Percentiles rank a stretch among this genome's conserved stretches.
phyloP scores from a whole-genome alignment of 1,140 invertebrate genomes.

The Lethrus apterus region DNA sequence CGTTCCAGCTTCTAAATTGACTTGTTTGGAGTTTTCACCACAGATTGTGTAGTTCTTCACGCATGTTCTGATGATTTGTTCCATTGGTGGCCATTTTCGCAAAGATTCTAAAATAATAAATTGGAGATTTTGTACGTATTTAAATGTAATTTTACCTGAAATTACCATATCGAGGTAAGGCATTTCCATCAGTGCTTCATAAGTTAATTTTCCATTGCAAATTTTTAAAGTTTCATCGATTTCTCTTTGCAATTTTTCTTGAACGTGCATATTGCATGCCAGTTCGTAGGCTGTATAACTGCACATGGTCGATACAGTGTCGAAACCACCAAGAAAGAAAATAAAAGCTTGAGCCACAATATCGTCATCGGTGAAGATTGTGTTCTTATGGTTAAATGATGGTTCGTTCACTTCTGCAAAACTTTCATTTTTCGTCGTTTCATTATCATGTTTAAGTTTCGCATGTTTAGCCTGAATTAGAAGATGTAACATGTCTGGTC shows the following conservation, averaged over 20 bases:
- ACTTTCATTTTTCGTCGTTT: too few relatives aligned
- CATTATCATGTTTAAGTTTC: too few relatives aligned
- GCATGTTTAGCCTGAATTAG: too few relatives aligned
- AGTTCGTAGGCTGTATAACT: slow-evolving; percentile 44
- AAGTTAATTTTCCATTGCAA: slow-evolving; percentile 45
- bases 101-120: slow-evolving; percentile 12
- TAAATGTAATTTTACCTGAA: slow-evolving; percentile 37
- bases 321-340: slow-evolving; percentile 43
- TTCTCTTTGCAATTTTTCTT: slow-evolving; percentile 41
- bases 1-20: not conserved
- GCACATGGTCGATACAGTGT: slow-evolving; percentile 42
- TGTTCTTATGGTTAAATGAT: not conserved
- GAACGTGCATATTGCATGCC: slow-evolving; percentile 41
- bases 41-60: slow-evolving; percentile 41
- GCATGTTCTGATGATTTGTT: slow-evolving; percentile 35
- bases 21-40: slow-evolving; percentile 34
- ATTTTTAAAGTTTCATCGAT: slow-evolving; percentile 40
- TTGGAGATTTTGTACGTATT: not conserved
- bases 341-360: slow-evolving; percentile 17
- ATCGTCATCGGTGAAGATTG: slow-evolving; percentile 11
- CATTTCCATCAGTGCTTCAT: slow-evolving; percentile 49
- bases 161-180: slow-evolving; percentile 29
- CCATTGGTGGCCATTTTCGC: slow-evolving; percentile 18
- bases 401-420: too few relatives aligned
- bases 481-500: too few relatives aligned